Percentiles rank a stretch among this genome's conserved stretches.
These are phyloP conservation scores for Syrmaticus mikado DNA, from an alignment of 2,113 vertebrate genomes.

Conservation along the genomic window DNA sequence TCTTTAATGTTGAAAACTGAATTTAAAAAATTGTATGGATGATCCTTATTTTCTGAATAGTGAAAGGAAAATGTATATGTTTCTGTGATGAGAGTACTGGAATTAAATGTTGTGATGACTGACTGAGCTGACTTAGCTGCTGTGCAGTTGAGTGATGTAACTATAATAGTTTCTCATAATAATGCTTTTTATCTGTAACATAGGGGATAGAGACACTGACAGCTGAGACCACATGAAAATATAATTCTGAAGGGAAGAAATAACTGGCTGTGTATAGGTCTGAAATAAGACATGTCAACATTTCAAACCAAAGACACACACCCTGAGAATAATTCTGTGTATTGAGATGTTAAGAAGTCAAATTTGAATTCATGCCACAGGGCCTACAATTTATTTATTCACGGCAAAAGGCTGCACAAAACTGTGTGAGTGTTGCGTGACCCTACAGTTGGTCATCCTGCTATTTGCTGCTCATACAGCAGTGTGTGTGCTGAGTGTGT, in stretches of 20 bases:
- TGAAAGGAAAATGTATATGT: conserved; percentile 7
- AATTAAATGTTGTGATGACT: conserved; percentile 39
- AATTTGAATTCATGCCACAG: neutral
- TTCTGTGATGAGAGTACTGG: neutral
- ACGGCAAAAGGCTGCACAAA: neutral
- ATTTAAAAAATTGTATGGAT: neutral
- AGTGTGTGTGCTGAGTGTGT: rapidly evolving
- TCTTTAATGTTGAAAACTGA: neutral
- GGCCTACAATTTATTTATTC: neutral
- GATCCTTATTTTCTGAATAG: neutral
- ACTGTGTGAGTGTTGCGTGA: rapidly evolving
- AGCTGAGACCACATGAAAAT: conserved; percentile 18
- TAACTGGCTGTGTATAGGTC: neutral
- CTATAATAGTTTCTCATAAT: conserved; percentile 37
- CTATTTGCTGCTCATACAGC: neutral
- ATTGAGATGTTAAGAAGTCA: neutral
- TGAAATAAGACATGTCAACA: neutral
- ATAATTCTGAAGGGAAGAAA: conserved; percentile 26
- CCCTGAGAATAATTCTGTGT: neutral
- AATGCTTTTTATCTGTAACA: conserved; percentile 51
- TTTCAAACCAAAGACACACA: neutral
- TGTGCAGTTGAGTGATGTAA: conserved; percentile 39
- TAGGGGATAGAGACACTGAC: conserved; percentile 30
- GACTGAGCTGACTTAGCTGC: neutral
- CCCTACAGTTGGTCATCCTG: neutral